Evolutionary conservation across 1,140 invertebrate genomes (phyloP).

Genomic region (Helicoverpa armigera): DNA sequence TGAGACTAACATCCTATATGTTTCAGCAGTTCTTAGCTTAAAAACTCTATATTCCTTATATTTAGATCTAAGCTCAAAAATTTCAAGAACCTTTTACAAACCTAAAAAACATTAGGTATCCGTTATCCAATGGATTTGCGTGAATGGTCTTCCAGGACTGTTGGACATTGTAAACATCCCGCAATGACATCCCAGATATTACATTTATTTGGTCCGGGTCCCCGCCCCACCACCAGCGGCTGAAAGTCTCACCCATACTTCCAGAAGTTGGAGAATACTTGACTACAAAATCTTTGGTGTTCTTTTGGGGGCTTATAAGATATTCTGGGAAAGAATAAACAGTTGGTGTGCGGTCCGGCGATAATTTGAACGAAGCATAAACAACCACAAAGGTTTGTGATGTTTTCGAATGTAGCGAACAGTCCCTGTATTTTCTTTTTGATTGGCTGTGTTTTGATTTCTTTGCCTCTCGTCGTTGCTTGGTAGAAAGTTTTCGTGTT

Average conservation of each 20-base stretch:
- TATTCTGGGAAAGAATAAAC: neutral
- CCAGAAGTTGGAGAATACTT: neutral
- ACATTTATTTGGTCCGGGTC: slow-evolving; percentile 70
- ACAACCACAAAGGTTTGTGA: neutral
- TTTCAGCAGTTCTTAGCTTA: too few relatives aligned
- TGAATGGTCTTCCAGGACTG: slow-evolving; percentile 72
- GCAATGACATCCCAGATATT: slow-evolving; percentile 71
- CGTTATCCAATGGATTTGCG: slow-evolving; percentile 66
- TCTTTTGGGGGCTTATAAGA: neutral
- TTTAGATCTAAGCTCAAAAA: too few relatives aligned
- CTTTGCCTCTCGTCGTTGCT: too few relatives aligned
- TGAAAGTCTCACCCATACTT: slow-evolving; percentile 1
- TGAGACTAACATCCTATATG: too few relatives aligned
- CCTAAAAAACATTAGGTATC: slow-evolving; percentile 76
- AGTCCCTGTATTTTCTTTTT: neutral
- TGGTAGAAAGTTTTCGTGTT: too few relatives aligned
- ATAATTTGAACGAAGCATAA: neutral
- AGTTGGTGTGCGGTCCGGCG: neutral
- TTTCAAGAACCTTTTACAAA: slow-evolving; percentile 38
- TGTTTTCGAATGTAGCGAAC: neutral
- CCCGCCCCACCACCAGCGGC: slow-evolving; percentile 72
- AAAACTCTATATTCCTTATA: too few relatives aligned
- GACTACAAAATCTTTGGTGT: neutral
- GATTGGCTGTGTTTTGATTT: too few relatives aligned
- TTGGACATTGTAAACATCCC: slow-evolving; percentile 73